These are phyloP conservation scores for Leptodactylus fuscus DNA, from an alignment of 2,113 vertebrate species.

Conservation along the genomic window DNA sequence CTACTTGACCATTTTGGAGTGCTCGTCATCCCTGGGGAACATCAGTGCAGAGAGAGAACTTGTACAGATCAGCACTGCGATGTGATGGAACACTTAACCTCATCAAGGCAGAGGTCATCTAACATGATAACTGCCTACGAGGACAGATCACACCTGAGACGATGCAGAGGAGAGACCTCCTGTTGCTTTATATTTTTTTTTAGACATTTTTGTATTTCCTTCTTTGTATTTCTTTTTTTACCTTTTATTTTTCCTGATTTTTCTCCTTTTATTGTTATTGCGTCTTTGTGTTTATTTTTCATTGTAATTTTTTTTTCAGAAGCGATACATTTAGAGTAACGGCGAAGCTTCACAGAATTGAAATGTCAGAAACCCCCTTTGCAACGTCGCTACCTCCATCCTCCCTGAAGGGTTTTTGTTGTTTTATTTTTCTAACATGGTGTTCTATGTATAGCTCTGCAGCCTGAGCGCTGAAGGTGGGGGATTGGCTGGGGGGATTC, in stretches of 20 bases:
- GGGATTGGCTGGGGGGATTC: slow-evolving; percentile 39
- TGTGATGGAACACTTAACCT: not conserved
- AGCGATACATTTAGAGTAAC: not conserved
- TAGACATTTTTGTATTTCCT: too few species aligned
- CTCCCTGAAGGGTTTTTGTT: slow-evolving; percentile 26
- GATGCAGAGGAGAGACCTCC: not conserved
- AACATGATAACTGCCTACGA: not conserved
- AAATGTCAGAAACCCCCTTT: slow-evolving; percentile 27
- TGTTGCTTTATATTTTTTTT: not conserved
- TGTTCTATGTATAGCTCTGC: slow-evolving; percentile 51
- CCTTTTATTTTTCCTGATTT: too few species aligned
- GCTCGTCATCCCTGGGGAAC: not conserved
- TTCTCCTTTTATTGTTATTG: not conserved
- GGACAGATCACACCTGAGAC: not conserved
- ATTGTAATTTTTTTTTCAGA: not conserved
- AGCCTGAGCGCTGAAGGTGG: slow-evolving; percentile 22
- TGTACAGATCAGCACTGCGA: not conserved
- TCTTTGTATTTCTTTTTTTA: too few species aligned
- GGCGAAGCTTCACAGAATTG: not conserved
- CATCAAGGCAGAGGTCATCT: not conserved
- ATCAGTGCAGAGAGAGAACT: not conserved
- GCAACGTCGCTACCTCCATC: not conserved
- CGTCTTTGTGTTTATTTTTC: not conserved
- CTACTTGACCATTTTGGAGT: not conserved
- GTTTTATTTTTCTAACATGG: slow-evolving; percentile 39